Evolutionary conservation across 2,797 vertebrate species (phyloP), one percentile per base, ranked within the genome.

Genomic region (Eulemur albifrons): DNA sequence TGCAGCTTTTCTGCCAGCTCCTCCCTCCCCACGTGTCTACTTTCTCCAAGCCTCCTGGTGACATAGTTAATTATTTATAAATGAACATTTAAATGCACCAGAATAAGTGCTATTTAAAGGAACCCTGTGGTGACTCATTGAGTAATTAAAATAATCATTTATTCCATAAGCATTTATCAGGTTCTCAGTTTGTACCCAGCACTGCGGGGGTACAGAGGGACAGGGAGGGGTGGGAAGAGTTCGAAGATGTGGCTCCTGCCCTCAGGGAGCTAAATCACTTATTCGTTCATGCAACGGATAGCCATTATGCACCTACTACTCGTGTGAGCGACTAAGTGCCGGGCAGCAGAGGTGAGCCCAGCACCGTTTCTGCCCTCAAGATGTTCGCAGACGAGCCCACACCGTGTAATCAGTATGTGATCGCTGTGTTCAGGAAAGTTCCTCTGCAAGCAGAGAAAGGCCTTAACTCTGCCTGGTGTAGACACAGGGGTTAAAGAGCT

Each of bases 131-230:
- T 96, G 96, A 95, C 43, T 97, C 93, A 43, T 13, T 59, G 91
- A 95, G 95, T 97, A 97, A 98, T 97, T 96, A 97, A 97, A 97
- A 98, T 96, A 97, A 97, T 97, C 96, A 94, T 96, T 97, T 97
- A 96, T 96, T 96, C 94, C 93, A 92, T 96, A 87, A 97, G 75
- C 75, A 77, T 85, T 95, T 96, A 93, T 89, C 45, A 13, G 93
- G 38, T n/a, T 54, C 83, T 94, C 79, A 2, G 79, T 80, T 40
- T 77, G 40, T 25, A 32, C 27, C 52, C 54, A 35, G 75, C 83
- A 40, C 48, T 38, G 40, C 2, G 0, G 67, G 54, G 67, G 43
- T 8, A 35, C 50, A 17, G 27, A 79, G 27, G 27, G 38, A 52
- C 14, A 1, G n/a, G 59, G 38, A 25, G 50, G 21, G 7, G 17